These are phyloP conservation scores for Nothura maculosa DNA, from an alignment of 2,797 vertebrate species.

Conservation along the genomic window DNA sequence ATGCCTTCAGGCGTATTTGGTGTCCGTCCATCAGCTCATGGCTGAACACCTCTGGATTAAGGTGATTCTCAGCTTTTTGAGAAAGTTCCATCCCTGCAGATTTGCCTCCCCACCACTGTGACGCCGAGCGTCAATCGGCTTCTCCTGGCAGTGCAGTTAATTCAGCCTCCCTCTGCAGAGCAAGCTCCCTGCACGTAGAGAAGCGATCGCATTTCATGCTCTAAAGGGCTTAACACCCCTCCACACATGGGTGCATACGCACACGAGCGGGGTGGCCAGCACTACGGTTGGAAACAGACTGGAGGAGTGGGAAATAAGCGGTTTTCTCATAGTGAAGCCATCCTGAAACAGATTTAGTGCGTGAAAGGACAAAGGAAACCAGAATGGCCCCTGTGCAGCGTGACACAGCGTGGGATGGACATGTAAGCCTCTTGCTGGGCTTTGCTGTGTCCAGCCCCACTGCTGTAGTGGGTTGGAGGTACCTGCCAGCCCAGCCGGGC, in stretches of 20 bases:
- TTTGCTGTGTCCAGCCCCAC: neutral
- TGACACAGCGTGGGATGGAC: neutral
- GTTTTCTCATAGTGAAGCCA: neutral
- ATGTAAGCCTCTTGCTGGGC: neutral
- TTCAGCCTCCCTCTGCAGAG: conserved; percentile 33
- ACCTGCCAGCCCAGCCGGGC: neutral
- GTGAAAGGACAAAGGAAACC: neutral
- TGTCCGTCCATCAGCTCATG: neutral
- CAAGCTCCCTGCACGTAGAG: neutral
- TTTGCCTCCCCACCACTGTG: rapidly evolving
- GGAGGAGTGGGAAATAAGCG: neutral
- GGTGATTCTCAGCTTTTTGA: neutral
- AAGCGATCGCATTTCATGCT: conserved; percentile 51
- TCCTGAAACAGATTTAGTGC: neutral
- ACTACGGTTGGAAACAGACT: neutral
- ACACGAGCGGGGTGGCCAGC: neutral
- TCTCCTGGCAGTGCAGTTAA: conserved; percentile 40
- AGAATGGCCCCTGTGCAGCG: neutral
- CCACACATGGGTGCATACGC: neutral
- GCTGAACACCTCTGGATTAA: neutral
- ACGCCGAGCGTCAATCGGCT: neutral
- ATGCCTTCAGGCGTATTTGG: neutral
- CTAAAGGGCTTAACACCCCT: conserved; percentile 30
- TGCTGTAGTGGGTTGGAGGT: neutral
- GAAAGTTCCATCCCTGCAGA: neutral